Percentiles rank a stretch among this genome's conserved stretches.
Conservation (phyloP, 2,888 invertebrate genomes). For the Limenitis camilla region DNA sequence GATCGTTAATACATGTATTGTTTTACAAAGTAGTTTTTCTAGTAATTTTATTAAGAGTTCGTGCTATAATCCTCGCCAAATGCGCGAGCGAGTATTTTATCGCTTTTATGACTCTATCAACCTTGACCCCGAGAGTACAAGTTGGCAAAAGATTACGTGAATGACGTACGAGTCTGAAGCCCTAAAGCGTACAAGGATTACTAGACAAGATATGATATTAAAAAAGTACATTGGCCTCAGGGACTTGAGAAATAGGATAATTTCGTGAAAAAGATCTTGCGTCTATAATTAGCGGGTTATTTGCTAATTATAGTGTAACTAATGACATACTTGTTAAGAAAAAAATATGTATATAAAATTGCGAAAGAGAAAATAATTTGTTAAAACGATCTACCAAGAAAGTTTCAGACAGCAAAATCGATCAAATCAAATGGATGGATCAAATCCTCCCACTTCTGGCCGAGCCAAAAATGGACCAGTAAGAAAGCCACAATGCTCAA, state of each 20-base stretch:
- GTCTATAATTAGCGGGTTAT: too few species aligned
- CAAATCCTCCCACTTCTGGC: too few species aligned
- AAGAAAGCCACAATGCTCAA: too few species aligned
- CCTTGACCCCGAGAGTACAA: slow-evolving; percentile 38
- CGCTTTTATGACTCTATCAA: slow-evolving; percentile 29
- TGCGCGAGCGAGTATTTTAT: background rate
- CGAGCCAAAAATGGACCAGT: too few species aligned
- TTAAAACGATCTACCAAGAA: too few species aligned
- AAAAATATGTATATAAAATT: too few species aligned
- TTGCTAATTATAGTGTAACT: too few species aligned
- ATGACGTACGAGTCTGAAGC: slow-evolving; percentile 11
- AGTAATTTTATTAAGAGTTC: too few species aligned
- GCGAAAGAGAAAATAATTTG: too few species aligned
- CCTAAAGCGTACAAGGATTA: slow-evolving; percentile 8
- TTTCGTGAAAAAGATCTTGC: background rate
- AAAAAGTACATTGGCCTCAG: slow-evolving; percentile 9
- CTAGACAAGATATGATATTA: slow-evolving; percentile 13
- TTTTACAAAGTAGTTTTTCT: background rate
- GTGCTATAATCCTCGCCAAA: background rate
- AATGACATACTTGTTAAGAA: too few species aligned
- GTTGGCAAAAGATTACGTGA: slow-evolving; percentile 35
- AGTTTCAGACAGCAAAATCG: too few species aligned
- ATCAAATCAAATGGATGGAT: too few species aligned
- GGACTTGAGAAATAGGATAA: slow-evolving; percentile 1
- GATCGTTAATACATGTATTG: background rate